Evolutionary conservation across 2,888 invertebrate species (phyloP).

Genomic region (Rhaphigaster nebulosa): DNA sequence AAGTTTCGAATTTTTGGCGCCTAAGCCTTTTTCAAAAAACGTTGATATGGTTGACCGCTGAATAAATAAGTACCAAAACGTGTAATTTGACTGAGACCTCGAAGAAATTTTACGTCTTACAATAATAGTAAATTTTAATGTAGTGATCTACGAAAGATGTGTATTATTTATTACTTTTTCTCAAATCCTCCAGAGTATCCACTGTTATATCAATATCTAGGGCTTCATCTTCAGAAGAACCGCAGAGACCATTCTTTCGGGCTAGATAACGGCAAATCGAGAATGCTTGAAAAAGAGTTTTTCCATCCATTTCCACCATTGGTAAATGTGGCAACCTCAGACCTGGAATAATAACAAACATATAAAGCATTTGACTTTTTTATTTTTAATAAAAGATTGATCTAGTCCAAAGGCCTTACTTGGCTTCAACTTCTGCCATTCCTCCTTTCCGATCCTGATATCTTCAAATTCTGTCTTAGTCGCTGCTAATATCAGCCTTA

Average conservation of each 20-base stretch:
- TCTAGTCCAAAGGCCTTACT: constrained; percentile 20
- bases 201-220: constrained; percentile 4
- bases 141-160: too few species aligned
- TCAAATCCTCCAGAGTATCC: constrained; percentile 40
- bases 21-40: too few species aligned
- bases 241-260: background rate
- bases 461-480: constrained; percentile 51
- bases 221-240: background rate
- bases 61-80: too few species aligned
- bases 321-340: constrained; percentile 26
- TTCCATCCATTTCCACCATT: constrained; percentile 50
- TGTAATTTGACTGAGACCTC: too few species aligned
- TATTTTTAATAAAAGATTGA: background rate
- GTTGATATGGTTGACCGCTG: too few species aligned
- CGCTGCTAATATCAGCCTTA: constrained; percentile 17
- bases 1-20: too few species aligned
- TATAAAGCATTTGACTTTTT: background rate
- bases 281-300: constrained; percentile 18
- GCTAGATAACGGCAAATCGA: constrained; percentile 39
- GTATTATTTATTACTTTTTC: constrained; percentile 43
- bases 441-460: background rate
- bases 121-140: too few species aligned
- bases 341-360: background rate
- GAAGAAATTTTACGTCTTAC: too few species aligned
- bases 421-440: constrained; percentile 51